phyloP scores from a whole-genome alignment of 2,888 invertebrate genomes.

The Clivina fossor region DNA sequence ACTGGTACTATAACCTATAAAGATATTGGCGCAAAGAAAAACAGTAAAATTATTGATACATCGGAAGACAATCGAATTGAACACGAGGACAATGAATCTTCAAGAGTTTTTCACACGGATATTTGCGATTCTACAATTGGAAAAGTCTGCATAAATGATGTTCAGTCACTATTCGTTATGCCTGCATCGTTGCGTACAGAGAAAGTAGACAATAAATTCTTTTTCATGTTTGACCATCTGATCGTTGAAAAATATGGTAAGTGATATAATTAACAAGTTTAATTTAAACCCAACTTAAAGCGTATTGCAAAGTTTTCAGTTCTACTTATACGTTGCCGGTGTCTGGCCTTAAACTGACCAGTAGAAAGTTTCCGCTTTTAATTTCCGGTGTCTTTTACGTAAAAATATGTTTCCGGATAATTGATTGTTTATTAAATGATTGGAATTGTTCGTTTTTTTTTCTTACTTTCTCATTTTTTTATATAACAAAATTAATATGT shows the following conservation, averaged over 20 bases:
- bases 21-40: slow-evolving; percentile 33
- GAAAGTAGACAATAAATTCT: slow-evolving; percentile 60
- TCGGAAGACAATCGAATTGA: no score
- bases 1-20: slow-evolving; percentile 58
- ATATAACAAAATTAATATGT: no score
- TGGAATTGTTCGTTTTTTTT: no score
- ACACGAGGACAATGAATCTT: slow-evolving; percentile 33
- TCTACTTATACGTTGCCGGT: background rate
- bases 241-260: slow-evolving; percentile 30
- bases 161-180: slow-evolving; percentile 58
- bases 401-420: no score
- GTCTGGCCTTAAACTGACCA: background rate
- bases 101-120: slow-evolving; percentile 45
- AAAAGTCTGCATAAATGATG: slow-evolving; percentile 62
- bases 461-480: no score
- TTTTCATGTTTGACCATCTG: slow-evolving; percentile 69
- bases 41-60: slow-evolving; percentile 20
- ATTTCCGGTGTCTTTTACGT: no score
- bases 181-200: slow-evolving; percentile 55
- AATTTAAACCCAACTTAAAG: background rate
- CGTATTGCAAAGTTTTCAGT: background rate
- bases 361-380: no score
- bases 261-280: no score
- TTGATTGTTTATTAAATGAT: no score
- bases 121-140: slow-evolving; percentile 50